phyloP scores from a whole-genome alignment of 1,140 invertebrate species.

The Akabosia matsudoensis region DNA sequence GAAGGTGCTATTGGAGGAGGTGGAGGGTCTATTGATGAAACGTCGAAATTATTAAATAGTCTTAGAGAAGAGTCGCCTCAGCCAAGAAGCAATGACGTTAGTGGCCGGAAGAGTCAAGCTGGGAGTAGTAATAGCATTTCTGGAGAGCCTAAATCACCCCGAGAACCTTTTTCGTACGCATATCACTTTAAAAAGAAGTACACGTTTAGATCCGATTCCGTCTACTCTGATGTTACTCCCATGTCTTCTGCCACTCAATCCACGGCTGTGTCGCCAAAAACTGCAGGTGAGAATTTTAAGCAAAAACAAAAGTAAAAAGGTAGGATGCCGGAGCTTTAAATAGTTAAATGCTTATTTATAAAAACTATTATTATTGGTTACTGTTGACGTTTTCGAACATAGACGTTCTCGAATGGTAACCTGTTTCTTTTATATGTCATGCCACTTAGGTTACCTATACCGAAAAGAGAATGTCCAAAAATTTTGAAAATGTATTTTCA shows the following conservation, averaged over 20 bases:
- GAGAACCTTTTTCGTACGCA: slow-evolving; percentile 15
- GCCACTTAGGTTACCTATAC: too few relatives aligned
- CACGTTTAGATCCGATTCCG: slow-evolving; percentile 45
- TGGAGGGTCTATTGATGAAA: too few relatives aligned
- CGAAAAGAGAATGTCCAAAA: too few relatives aligned
- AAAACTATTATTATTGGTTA: too few relatives aligned
- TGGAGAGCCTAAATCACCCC: slow-evolving; percentile 3
- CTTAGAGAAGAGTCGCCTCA: not conserved
- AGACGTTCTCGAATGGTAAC: too few relatives aligned
- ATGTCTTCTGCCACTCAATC: slow-evolving; percentile 33
- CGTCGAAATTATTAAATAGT: slow-evolving; percentile 12
- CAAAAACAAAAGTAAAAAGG: not conserved
- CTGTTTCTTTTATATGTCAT: too few relatives aligned
- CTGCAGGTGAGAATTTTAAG: slow-evolving; percentile 28
- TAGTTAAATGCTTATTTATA: too few relatives aligned
- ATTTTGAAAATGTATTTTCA: too few relatives aligned
- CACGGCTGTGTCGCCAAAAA: slow-evolving; percentile 22
- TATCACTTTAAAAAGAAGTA: slow-evolving; percentile 38
- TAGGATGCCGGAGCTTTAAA: too few relatives aligned
- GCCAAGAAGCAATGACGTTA: not conserved
- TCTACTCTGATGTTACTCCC: slow-evolving; percentile 46
- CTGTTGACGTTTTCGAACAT: too few relatives aligned
- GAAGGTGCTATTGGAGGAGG: not conserved
- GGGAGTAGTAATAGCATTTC: not conserved
- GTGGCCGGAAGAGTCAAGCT: not conserved